These are phyloP conservation scores for Eptesicus fuscus DNA, from an alignment of 2,113 vertebrate genomes.

Conservation along the genomic window DNA sequence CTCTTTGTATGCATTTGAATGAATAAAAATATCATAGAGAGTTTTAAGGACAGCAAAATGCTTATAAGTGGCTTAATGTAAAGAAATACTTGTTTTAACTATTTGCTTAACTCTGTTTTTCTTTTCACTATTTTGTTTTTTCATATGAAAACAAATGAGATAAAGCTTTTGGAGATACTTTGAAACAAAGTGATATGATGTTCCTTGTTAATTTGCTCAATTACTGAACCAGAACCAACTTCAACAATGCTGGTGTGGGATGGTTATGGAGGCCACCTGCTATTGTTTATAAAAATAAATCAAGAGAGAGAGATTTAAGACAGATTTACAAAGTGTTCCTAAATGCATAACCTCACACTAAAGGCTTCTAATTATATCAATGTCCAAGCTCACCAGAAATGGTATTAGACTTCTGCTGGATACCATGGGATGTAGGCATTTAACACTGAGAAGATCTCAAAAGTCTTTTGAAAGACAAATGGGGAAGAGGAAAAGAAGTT, in stretches of 20 bases:
- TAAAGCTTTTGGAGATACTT: neutral
- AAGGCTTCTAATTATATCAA: neutral
- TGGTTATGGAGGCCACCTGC: neutral
- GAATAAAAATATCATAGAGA: neutral
- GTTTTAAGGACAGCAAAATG: neutral
- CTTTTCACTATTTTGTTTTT: neutral
- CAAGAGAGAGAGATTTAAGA: slow-evolving; percentile 10
- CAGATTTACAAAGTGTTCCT: slow-evolving; percentile 5
- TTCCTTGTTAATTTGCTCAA: slow-evolving; percentile 2
- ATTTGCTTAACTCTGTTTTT: neutral
- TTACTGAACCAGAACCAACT: neutral
- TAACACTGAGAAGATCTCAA: slow-evolving; percentile 21
- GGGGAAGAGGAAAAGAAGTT: slow-evolving; percentile 40
- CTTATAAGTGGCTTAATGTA: neutral
- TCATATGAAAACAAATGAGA: neutral
- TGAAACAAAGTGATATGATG: neutral
- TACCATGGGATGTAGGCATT: slow-evolving; percentile 58
- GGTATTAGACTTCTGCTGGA: neutral
- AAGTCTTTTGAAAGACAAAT: slow-evolving; percentile 66
- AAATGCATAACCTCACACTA: neutral
- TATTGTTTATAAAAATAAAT: neutral
- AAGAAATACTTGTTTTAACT: slow-evolving; percentile 11
- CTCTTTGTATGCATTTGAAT: neutral
- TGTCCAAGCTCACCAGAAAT: neutral
- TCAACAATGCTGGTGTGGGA: neutral